Evolutionary conservation across 2,797 vertebrate species (phyloP).

Genomic region (Enteromius anoplus): DNA sequence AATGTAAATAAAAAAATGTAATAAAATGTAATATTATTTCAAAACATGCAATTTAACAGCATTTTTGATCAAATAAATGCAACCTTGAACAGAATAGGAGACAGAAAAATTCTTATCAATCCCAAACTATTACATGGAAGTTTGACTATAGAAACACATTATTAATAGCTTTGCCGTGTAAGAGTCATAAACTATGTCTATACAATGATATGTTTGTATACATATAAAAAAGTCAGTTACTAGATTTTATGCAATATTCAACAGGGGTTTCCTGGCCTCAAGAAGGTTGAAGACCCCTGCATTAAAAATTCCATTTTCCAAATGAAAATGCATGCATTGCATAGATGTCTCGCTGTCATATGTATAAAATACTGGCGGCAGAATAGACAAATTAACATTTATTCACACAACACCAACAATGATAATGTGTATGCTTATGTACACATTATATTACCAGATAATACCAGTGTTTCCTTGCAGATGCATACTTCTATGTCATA

Average conservation of each 20-base stretch:
- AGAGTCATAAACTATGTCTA: background rate
- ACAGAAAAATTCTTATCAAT: background rate
- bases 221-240: background rate
- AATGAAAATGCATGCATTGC: conserved; percentile 7
- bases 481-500: background rate
- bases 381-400: background rate
- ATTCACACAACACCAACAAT: conserved; percentile 14
- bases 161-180: background rate
- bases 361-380: background rate
- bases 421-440: conserved; percentile 5
- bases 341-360: background rate
- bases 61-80: background rate
- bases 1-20: background rate
- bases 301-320: background rate
- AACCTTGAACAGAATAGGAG: no score
- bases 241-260: background rate
- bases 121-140: background rate
- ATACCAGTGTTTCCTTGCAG: background rate
- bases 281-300: background rate
- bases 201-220: background rate
- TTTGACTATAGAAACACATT: background rate
- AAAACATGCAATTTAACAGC: background rate
- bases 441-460: conserved; percentile 5
- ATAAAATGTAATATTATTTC: background rate
- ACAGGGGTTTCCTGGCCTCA: background rate